phyloP scores from a whole-genome alignment of 1,140 invertebrate species.

The Drosophila lini region DNA sequence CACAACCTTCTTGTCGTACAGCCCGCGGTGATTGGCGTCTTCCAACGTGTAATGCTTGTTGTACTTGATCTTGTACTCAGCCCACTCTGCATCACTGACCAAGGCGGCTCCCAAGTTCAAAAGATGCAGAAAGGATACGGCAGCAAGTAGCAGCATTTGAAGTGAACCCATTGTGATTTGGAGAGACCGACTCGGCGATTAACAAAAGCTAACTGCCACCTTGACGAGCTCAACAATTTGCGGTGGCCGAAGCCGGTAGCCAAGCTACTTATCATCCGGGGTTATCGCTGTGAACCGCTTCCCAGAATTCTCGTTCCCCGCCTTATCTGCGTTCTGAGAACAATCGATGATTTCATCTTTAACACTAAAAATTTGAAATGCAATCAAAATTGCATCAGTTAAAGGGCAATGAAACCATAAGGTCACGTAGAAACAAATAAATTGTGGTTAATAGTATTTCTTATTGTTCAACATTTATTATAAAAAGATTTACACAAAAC shows the following conservation, averaged over 20 bases:
- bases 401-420: no score
- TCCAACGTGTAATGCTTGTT: neutral
- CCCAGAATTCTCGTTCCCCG: neutral
- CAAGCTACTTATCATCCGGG: neutral
- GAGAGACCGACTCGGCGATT: neutral
- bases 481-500: neutral
- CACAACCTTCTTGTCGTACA: neutral
- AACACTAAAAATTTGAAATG: neutral
- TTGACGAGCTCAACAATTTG: neutral
- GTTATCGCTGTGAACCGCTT: neutral
- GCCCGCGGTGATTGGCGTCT: neutral
- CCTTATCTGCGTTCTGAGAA: neutral
- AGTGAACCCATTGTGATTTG: neutral
- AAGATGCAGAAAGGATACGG: neutral
- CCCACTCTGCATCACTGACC: conserved; percentile 17
- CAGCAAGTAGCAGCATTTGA: neutral
- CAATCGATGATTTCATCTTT: neutral
- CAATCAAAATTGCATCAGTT: neutral
- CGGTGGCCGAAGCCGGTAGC: neutral
- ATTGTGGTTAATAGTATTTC: neutral
- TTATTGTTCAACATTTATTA: neutral
- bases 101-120: neutral
- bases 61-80: conserved; percentile 12
- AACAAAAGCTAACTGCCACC: neutral
- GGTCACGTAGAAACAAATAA: no score